Conservation (phyloP, 92 coral and sea anemone species). For the Diadumene lineata region DNA sequence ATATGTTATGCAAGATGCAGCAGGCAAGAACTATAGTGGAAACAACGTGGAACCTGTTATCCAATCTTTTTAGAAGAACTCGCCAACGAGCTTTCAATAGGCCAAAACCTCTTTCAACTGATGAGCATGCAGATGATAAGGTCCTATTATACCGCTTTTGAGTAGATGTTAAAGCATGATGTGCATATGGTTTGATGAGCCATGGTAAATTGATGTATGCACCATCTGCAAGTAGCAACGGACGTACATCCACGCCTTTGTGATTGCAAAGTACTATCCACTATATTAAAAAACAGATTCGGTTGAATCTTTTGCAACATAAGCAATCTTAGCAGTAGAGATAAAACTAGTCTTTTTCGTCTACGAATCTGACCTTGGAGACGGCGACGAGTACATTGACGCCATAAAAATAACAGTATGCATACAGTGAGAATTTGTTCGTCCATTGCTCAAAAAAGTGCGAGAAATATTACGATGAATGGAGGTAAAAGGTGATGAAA, state of each 20-base stretch:
- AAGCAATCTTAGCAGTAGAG: no score
- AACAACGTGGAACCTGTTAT: not conserved
- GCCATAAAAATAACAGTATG: no score
- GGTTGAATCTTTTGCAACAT: no score
- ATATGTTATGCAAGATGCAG: not conserved
- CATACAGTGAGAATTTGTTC: no score
- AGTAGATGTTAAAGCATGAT: conserved; percentile 4
- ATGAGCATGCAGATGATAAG: conserved; percentile 47
- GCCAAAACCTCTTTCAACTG: conserved; percentile 48
- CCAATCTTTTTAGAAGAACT: not conserved
- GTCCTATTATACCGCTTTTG: conserved; percentile 22
- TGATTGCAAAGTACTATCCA: no score
- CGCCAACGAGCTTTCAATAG: not conserved
- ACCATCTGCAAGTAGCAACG: conserved; percentile 32
- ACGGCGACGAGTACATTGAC: no score
- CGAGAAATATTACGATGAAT: no score
- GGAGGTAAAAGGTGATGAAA: no score
- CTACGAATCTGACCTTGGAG: no score
- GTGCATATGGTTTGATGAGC: conserved; percentile 51
- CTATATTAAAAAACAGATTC: no score
- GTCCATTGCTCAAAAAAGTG: no score
- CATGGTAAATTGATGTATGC: conserved; percentile 42
- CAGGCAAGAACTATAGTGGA: not conserved
- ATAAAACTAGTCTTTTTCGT: no score
- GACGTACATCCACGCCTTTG: not conserved